phyloP scores from a whole-genome alignment of 2,797 vertebrate genomes.

The Semotilus atromaculatus region DNA sequence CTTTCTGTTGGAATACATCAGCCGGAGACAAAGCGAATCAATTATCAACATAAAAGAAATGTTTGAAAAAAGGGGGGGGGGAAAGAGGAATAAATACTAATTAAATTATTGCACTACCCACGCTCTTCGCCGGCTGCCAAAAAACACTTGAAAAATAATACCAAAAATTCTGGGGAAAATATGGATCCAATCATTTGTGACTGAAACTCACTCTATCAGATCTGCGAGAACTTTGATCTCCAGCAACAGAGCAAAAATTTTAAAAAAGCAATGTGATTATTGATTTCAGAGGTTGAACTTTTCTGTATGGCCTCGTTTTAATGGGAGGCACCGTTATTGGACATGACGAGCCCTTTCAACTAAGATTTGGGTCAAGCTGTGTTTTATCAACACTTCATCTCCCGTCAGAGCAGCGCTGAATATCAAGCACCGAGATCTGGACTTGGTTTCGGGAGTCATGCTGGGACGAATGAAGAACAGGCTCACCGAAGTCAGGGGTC shows the following conservation, averaged over 20 bases:
- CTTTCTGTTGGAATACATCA: slow-evolving; percentile 33
- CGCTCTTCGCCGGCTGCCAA: neutral
- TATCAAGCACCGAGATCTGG: slow-evolving; percentile 32
- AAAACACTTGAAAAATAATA: neutral
- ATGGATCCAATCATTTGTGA: slow-evolving; percentile 31
- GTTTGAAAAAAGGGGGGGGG: neutral
- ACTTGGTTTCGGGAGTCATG: slow-evolving; percentile 6
- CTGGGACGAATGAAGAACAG: slow-evolving; percentile 3
- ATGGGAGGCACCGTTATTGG: slow-evolving; percentile 30
- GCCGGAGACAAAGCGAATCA: slow-evolving; percentile 34
- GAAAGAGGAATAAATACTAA: neutral
- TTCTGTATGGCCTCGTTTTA: neutral
- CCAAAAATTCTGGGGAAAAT: neutral
- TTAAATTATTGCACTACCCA: neutral
- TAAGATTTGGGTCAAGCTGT: slow-evolving; percentile 46
- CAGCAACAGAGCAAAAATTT: neutral
- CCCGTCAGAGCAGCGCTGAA: neutral
- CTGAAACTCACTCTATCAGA: neutral
- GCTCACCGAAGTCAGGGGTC: neutral
- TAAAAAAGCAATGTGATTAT: neutral
- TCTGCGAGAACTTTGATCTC: slow-evolving; percentile 23
- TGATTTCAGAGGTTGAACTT: slow-evolving; percentile 37
- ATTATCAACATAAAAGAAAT: slow-evolving; percentile 40
- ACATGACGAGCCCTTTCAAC: slow-evolving; percentile 35
- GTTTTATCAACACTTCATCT: slow-evolving; percentile 45